Conservation (phyloP, 1,140 invertebrate species). For the Onthophagus taurus region DNA sequence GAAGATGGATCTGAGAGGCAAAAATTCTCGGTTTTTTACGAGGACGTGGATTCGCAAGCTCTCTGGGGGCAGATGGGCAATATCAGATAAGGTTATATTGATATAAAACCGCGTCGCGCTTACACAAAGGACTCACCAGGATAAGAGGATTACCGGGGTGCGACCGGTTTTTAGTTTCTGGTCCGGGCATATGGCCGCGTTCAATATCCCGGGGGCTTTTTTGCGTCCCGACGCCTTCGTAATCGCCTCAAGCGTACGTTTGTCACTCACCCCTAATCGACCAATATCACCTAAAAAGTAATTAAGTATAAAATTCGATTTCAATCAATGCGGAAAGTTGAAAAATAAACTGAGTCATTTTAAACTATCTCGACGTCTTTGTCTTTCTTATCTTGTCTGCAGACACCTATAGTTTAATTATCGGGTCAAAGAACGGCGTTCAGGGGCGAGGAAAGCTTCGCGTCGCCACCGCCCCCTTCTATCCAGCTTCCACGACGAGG, state of each 20-base stretch:
- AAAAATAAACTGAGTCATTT: neutral
- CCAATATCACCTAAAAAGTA: neutral
- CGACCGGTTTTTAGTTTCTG: constrained; percentile 26
- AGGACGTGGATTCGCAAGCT: constrained; percentile 12
- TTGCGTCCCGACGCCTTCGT: constrained; percentile 10
- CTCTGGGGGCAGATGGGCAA: constrained; percentile 21
- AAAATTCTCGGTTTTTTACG: constrained; percentile 10
- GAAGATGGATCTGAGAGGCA: too few relatives aligned
- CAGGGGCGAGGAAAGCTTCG: too few relatives aligned
- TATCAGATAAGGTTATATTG: constrained; percentile 25
- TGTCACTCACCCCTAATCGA: neutral
- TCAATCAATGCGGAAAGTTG: neutral
- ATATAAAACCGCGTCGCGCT: constrained; percentile 23
- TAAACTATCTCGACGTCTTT: neutral
- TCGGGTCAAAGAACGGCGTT: too few relatives aligned
- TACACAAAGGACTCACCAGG: constrained; percentile 21
- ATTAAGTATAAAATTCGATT: too few relatives aligned
- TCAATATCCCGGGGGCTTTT: constrained; percentile 12
- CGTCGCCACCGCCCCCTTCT: too few relatives aligned
- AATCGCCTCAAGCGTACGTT: too few relatives aligned
- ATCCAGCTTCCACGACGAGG: too few relatives aligned
- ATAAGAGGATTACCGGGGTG: constrained; percentile 29
- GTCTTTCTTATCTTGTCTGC: too few relatives aligned
- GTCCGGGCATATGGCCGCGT: constrained; percentile 17
- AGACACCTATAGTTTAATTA: too few relatives aligned